Conservation (phyloP, 1,140 invertebrate species). For the Schmidtea mediterranea region DNA sequence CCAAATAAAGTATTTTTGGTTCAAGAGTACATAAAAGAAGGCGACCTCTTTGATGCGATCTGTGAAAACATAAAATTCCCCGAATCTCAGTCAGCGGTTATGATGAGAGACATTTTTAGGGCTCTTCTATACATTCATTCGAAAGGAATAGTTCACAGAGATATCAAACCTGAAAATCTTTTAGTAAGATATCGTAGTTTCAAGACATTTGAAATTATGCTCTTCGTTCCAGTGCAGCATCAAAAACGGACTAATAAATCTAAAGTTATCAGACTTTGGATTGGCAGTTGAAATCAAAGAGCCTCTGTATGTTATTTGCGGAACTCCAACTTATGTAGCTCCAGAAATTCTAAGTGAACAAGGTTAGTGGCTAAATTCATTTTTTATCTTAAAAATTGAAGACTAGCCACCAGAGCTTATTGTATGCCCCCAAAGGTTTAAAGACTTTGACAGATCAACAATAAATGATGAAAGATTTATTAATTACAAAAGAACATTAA, state of each 20-base stretch:
- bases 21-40: conserved; percentile 89
- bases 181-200: conserved; percentile 37
- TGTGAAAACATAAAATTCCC: conserved; percentile 66
- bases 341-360: conserved; percentile 81
- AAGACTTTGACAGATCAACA: too few relatives aligned
- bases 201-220: not conserved
- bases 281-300: conserved; percentile 64
- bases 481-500: too few relatives aligned
- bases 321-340: conserved; percentile 88
- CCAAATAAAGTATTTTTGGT: conserved; percentile 63
- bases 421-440: too few relatives aligned
- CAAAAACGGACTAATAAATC: conserved; percentile 15
- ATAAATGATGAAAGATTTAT: too few relatives aligned
- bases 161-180: conserved; percentile 90
- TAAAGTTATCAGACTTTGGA: conserved; percentile 89
- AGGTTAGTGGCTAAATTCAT: not conserved
- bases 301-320: conserved; percentile 57
- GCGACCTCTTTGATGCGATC: conserved; percentile 83
- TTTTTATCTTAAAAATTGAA: not conserved
- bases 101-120: conserved; percentile 60
- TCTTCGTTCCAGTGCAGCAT: not conserved
- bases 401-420: too few relatives aligned
- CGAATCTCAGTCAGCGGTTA: conserved; percentile 58
- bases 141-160: conserved; percentile 71
- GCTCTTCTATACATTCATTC: conserved; percentile 79